Evolutionary conservation across 2,113 vertebrate genomes (phyloP).

Genomic region (Passer domesticus): DNA sequence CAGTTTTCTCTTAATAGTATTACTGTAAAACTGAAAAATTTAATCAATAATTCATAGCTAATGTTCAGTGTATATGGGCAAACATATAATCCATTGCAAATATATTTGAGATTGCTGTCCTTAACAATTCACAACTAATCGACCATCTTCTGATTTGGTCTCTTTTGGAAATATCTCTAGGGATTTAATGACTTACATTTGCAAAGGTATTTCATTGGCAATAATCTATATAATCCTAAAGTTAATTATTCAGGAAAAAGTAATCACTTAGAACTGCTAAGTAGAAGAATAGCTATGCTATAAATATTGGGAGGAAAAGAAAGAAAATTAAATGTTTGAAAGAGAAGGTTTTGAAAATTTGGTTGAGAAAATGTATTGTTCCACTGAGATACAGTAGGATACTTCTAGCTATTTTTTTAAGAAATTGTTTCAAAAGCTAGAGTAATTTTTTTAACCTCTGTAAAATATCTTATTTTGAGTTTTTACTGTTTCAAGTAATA

Average conservation of each 20-base stretch:
- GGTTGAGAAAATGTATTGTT: background rate
- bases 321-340: background rate
- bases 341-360: background rate
- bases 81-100: background rate
- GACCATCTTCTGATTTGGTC: background rate
- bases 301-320: background rate
- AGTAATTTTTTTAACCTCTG: background rate
- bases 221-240: background rate
- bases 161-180: background rate
- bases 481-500: background rate
- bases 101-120: background rate
- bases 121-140: background rate
- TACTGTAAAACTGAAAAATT: background rate
- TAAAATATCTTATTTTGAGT: background rate
- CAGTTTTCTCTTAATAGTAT: background rate
- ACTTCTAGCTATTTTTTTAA: background rate
- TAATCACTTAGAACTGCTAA: background rate
- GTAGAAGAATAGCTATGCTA: background rate
- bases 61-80: background rate
- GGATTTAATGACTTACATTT: background rate
- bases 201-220: background rate
- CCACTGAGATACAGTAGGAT: background rate
- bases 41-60: background rate
- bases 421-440: rapidly evolving
- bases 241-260: background rate